A percentile compares a stretch with the other conserved stretches of the same genome.
Evolutionary conservation across 1,140 invertebrate genomes (phyloP).

Genomic region (Drosophila murphyi): DNA sequence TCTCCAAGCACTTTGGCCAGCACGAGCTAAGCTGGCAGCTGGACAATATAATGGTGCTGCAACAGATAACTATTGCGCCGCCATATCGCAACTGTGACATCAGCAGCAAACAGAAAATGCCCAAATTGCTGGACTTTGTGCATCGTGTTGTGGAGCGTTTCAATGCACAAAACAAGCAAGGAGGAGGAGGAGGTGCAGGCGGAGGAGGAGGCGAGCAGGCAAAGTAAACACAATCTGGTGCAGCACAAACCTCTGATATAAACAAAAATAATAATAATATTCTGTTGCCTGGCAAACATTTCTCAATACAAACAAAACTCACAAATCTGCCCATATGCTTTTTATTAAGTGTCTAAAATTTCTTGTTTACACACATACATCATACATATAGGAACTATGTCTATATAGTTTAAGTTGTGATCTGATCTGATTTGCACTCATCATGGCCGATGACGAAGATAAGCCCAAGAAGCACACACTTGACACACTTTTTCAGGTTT

Average conservation of each 20-base stretch:
- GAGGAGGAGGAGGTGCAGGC: background rate
- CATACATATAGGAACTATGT: background rate
- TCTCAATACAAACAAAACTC: slow-evolving; percentile 25
- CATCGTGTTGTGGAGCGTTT: slow-evolving; percentile 36
- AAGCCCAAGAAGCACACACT: slow-evolving; percentile 77
- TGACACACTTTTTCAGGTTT: slow-evolving; percentile 64
- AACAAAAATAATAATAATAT: slow-evolving; percentile 24
- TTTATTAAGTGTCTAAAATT: slow-evolving; percentile 45
- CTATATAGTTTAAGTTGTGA: slow-evolving; percentile 18
- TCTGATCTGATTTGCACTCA: background rate
- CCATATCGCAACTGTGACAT: slow-evolving; percentile 49
- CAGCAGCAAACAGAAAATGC: background rate
- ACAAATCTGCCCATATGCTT: slow-evolving; percentile 13
- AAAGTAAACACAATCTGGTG: background rate
- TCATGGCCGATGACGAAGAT: slow-evolving; percentile 80
- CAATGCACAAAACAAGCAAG: background rate
- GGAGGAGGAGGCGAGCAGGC: slow-evolving; percentile 8
- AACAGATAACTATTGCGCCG: slow-evolving; percentile 34
- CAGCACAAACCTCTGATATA: slow-evolving; percentile 11
- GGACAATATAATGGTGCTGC: slow-evolving; percentile 34
- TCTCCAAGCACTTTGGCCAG: slow-evolving; percentile 41
- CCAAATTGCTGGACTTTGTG: slow-evolving; percentile 36
- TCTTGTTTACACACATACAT: background rate
- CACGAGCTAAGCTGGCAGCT: slow-evolving; percentile 24
- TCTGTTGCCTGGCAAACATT: slow-evolving; percentile 32